Evolutionary conservation across 2,888 invertebrate species (phyloP).

Genomic region (Machimus atricapillus): DNA sequence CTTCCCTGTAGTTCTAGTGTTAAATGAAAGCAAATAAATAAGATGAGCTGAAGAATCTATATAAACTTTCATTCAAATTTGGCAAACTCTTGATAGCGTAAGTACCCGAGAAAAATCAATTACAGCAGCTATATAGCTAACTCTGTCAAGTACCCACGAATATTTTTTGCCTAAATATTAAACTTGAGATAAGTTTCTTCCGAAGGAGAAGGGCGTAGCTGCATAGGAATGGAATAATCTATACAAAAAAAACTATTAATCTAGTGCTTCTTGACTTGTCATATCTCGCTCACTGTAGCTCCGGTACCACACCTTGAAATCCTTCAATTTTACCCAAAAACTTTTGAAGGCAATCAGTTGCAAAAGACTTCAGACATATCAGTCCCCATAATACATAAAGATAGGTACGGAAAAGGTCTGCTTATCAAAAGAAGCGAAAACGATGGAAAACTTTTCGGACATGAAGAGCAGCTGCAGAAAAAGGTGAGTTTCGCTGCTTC

Average conservation of each 20-base stretch:
- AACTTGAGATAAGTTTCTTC: background rate
- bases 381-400: background rate
- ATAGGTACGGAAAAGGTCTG: background rate
- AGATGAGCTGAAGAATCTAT: background rate
- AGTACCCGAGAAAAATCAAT: background rate
- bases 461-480: background rate
- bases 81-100: background rate
- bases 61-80: too few species aligned
- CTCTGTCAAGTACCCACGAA: background rate
- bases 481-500: background rate
- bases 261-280: background rate
- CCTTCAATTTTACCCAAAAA: background rate
- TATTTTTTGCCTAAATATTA: background rate
- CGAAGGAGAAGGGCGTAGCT: background rate
- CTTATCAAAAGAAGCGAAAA: background rate
- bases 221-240: background rate
- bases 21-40: background rate
- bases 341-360: background rate
- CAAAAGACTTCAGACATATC: background rate
- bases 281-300: background rate
- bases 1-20: too few species aligned
- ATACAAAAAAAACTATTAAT: background rate
- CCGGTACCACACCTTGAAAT: background rate
- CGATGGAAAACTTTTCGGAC: background rate
- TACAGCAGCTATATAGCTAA: background rate